Evolutionary conservation across 2,113 vertebrate species (phyloP), one percentile per base, ranked within the genome.

Genomic region (Pomatostomus ruficeps): DNA sequence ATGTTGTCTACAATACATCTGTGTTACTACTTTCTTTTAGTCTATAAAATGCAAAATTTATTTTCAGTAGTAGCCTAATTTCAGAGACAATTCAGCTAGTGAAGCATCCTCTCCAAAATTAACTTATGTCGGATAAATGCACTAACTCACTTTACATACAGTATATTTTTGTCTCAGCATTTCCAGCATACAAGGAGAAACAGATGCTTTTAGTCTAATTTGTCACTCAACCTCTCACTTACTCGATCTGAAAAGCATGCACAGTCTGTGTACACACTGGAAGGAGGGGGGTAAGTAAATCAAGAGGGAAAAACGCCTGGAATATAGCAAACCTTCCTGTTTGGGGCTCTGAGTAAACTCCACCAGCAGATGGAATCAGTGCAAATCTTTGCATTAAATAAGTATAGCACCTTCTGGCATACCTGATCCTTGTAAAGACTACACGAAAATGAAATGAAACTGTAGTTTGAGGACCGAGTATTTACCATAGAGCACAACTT

Each of bases 151-250:
- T 95, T 94, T 68, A 63, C 18, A 54, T 62, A n/a, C 7, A 42
- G 49, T 73, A 3, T 80, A 96, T 93, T 94, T 96, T 86, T 88
- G 46, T 80, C 88, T 84, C 79, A 66, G 51, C 40, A 71, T 73
- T 94, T 93, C 38, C 79, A 95, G 42, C 65, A 62, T 22, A 70
- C 72, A 88, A 93, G 63, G 55, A 93, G 88, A 80, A 96, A 85
- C 93, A 96, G 90, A 96, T 96, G 92, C 95, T 93, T 96, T 67
- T 49, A 89, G 70, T 91, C 88, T 88, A 72, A 93, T 90, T 85
- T 96, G 90, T 91, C 92, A 90, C 88, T 63, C 75, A 91, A 1
- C 25, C 54, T 96, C 71, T 88, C 95, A 91, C 88, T 95, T 93
- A 93, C 88, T 85, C 1, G 25, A 96, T 90, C 85, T 89, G 85